Conservation (phyloP, 92 coral and sea anemone species). For the Parazoanthus swiftii region DNA sequence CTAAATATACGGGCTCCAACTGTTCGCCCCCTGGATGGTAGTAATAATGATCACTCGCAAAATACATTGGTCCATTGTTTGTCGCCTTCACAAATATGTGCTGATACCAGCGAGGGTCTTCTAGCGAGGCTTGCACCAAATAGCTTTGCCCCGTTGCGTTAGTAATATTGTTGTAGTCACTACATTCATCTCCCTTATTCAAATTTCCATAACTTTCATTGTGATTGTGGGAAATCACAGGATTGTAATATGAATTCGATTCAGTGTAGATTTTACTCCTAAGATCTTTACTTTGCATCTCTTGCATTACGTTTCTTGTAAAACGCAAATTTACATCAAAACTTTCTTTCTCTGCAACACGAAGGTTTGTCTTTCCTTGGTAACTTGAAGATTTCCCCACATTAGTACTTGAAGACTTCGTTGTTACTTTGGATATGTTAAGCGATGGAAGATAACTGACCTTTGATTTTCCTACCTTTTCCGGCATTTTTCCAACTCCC, state of each 20-base stretch:
- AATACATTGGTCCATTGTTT: slow-evolving; percentile 1
- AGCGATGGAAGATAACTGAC: slow-evolving; percentile 11
- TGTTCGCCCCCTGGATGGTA: slow-evolving; percentile 20
- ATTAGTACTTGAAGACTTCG: background rate
- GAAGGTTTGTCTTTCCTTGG: slow-evolving; percentile 6
- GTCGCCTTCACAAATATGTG: slow-evolving; percentile 28
- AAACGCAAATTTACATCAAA: slow-evolving; percentile 29
- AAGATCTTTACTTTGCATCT: slow-evolving; percentile 3
- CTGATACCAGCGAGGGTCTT: slow-evolving; percentile 45
- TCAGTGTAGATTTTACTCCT: background rate
- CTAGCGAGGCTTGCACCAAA: slow-evolving; percentile 28
- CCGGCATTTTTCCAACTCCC: background rate
- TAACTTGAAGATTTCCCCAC: background rate
- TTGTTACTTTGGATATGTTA: background rate
- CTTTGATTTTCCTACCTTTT: background rate
- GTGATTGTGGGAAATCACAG: background rate
- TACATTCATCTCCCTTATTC: background rate
- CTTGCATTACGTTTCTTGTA: slow-evolving; percentile 31
- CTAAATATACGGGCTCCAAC: slow-evolving; percentile 27
- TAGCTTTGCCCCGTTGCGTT: slow-evolving; percentile 24
- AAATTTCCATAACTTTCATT: background rate
- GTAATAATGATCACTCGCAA: slow-evolving; percentile 19
- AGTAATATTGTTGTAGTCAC: background rate
- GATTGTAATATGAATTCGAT: background rate
- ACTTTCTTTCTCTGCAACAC: slow-evolving; percentile 12